Evolutionary conservation across 2,797 vertebrate species (phyloP), one percentile per base, ranked within the genome.

Genomic region (Acanthis flammea): DNA sequence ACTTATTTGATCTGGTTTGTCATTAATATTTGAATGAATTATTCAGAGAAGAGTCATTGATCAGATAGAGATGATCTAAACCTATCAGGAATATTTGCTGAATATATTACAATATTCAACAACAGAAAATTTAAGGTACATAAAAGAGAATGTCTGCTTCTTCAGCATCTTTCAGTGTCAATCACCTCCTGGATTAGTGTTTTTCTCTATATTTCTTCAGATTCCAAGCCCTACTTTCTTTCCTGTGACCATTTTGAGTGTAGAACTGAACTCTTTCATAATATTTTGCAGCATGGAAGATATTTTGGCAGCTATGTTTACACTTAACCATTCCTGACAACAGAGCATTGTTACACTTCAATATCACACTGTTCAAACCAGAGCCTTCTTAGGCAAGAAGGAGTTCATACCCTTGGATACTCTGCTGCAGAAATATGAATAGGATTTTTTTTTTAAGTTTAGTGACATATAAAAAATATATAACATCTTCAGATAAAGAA

Each of bases 1-100:
- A 90, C 50, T 92, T 77, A 93, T 94, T 84, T 86, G 19, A 68
- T 78, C 30, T 86, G 15, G 44, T 88, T 96, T 88, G 45, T 41
- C 81, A 94, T 95, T 90, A 90, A 83, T 76, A 41, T 81, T 81
- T 66, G 8, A 86, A 78, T 88, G 76, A 94, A 92, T 94, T 93
- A 94, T 95, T 96, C 63, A 77, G 54, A 76, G 50, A 83, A 58
- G 68, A 82, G 42, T 68, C 91, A 92, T 83, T 84, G 81, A 76
- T 25, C 63, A 91, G 35, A 62, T 53, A 92, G 19, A 73, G 14
- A 42, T 37, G 7, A 22, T 28, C 79, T 87, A 92, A 95, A 76
- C 8, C 12, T 27, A 37, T 8, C 8, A 88, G 55, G 58, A 81
- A 79, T 88, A 86, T 68, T 88, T 88, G 48, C 28, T 72, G 57